Base-by-base conservation (phyloP, 2,888 invertebrate genomes). In the Lithodes maja region DNA sequence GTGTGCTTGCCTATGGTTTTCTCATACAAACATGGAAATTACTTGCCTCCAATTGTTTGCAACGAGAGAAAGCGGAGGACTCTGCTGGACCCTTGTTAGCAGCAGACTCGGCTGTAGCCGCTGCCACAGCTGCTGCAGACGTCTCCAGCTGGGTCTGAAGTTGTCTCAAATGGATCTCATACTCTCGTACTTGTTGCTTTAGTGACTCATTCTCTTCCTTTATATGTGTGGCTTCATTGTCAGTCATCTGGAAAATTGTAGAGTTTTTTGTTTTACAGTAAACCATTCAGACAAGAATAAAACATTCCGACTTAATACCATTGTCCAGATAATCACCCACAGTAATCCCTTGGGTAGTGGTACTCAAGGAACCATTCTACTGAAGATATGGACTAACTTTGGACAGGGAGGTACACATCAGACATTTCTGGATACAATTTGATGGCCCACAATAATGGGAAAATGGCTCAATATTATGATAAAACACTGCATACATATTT, bases 41-140 rank as follows among this genome's bases (percentile, higher is more conserved):
- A 79, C 88, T 86, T 55, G 83, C 89, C 52, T 89, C 89, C 53
- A 89, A 68, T 15, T 83, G 78, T 50, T 69, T 86, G 78, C 86
- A 83, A 53, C 78, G 75, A 78, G 78, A 17, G 53, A 53, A 69
- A 71, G 71, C 82, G 53, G 83, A 75, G 5, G 78, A 68, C 2
- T 53, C 83, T 55, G 82, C n/a, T 49, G 69, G 61, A 50, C 82
- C 82, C 50, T 50, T 49, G 9, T 61, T 69, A 33, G 82, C 53
- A 3, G 75, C 84, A 33, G 33, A 33, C 33, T 33, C 33, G n/a
- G 71, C 88, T 68, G 85, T 33, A 12, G 80, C 68, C 61, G 85
- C 83, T 74, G 77, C 84, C 53, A 74, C 84, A 1, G 52, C 54
- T 54, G 81, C 85, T n/a, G 75, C 75, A 50, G 89, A 68, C 7